Percentiles rank a stretch among this genome's conserved stretches.
Evolutionary conservation across 2,888 invertebrate genomes (phyloP).

Genomic region (Epinotia demarniana): DNA sequence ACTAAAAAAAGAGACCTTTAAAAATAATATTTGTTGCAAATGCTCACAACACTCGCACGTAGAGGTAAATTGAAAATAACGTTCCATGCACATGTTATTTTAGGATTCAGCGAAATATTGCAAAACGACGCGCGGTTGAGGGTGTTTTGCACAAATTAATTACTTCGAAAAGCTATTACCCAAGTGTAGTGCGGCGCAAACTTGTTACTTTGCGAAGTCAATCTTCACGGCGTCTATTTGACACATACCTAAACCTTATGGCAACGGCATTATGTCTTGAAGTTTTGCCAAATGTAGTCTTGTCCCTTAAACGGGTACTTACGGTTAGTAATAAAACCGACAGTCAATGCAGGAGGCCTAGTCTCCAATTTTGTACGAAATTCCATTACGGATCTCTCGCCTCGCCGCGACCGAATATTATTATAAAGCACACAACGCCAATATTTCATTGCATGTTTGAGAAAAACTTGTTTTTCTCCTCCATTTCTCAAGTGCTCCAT

Average conservation of each 20-base stretch:
- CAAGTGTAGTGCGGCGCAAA: slow-evolving; percentile 21
- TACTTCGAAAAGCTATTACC: slow-evolving; percentile 28
- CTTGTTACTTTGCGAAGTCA: slow-evolving; percentile 21
- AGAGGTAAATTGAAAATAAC: slow-evolving; percentile 1
- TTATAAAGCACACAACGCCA: too few relatives aligned
- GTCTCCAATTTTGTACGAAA: too few relatives aligned
- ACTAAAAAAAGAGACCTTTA: too few relatives aligned
- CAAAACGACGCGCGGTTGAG: slow-evolving; percentile 6
- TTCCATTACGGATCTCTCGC: too few relatives aligned
- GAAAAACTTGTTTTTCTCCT: background rate
- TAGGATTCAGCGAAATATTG: slow-evolving; percentile 21
- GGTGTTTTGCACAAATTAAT: slow-evolving; percentile 27
- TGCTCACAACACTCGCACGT: background rate
- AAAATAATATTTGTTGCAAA: too few relatives aligned
- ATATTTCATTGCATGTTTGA: too few relatives aligned
- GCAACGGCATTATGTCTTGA: background rate
- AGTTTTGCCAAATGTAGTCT: background rate
- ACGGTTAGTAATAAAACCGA: too few relatives aligned
- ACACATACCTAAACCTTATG: background rate
- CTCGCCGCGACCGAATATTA: too few relatives aligned
- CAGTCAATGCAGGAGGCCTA: too few relatives aligned
- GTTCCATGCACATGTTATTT: background rate
- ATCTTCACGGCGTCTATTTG: slow-evolving; percentile 13
- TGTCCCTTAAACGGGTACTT: too few relatives aligned
- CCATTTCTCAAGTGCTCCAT: slow-evolving; percentile 16